phyloP scores from a whole-genome alignment of 2,888 invertebrate genomes.

The Ectropis crepuscularia region DNA sequence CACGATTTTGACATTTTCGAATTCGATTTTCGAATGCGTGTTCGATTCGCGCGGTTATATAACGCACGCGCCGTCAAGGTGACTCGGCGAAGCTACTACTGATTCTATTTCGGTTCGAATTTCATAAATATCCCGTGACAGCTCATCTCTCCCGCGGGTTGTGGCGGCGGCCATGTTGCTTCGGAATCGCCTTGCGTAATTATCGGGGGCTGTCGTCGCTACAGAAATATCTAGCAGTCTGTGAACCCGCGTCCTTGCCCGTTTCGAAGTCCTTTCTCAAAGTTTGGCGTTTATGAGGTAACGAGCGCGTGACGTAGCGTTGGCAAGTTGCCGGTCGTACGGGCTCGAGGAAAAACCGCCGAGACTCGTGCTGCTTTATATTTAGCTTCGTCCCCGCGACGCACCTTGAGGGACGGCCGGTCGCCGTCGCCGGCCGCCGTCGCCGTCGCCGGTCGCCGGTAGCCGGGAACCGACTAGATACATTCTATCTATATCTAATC shows the following conservation, averaged over 20 bases:
- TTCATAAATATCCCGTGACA: constrained; percentile 85
- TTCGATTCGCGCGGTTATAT: constrained; percentile 72
- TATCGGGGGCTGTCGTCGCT: constrained; percentile 63
- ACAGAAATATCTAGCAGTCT: constrained; percentile 47
- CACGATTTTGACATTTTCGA: constrained; percentile 70
- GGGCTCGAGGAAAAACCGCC: constrained; percentile 69
- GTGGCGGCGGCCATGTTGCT: constrained; percentile 68
- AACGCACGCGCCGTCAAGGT: constrained; percentile 79
- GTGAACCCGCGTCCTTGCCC: constrained; percentile 78
- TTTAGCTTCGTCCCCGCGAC: constrained; percentile 66
- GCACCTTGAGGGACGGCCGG: constrained; percentile 72
- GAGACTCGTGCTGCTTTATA: constrained; percentile 64
- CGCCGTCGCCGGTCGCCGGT: constrained; percentile 27
- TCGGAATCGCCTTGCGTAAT: constrained; percentile 68
- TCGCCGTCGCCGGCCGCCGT: constrained; percentile 37
- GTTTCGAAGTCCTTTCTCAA: constrained; percentile 82
- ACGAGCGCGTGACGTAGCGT: constrained; percentile 73
- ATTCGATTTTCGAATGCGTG: constrained; percentile 59
- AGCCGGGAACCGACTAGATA: constrained; percentile 46
- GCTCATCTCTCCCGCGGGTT: constrained; percentile 81
- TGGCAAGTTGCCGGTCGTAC: constrained; percentile 84
- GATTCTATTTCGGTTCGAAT: constrained; percentile 82
- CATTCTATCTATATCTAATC: constrained; percentile 40
- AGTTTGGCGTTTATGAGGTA: constrained; percentile 81
- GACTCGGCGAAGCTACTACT: constrained; percentile 80